A percentile compares a stretch with the other conserved stretches of the same genome.
These are phyloP conservation scores for Glaucidium brasilianum DNA, from an alignment of 2,113 vertebrate genomes.

Conservation along the genomic window DNA sequence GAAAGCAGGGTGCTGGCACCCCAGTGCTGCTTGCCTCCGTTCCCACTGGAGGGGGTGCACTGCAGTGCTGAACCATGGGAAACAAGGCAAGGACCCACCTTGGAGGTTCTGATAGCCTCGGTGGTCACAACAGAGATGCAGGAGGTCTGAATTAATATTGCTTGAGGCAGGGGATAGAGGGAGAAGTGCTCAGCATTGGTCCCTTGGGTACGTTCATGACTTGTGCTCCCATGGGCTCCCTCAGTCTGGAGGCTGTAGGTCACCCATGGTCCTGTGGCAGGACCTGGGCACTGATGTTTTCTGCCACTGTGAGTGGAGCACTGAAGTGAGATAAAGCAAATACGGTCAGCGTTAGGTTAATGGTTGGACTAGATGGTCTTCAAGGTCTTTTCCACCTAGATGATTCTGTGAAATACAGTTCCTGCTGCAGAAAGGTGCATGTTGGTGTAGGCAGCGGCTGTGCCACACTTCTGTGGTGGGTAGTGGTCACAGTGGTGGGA, in stretches of 20 bases:
- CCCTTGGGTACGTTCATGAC: not conserved
- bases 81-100: not conserved
- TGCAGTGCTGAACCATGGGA: not conserved
- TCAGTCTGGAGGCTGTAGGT: not conserved
- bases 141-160: not conserved
- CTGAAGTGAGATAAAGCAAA: not conserved
- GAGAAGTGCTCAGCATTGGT: not conserved
- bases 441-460: accelerated
- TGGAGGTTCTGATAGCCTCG: too few relatives aligned
- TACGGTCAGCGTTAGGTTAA: too few relatives aligned
- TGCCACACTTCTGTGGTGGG: accelerated
- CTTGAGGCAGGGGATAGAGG: accelerated
- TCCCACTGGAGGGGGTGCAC: not conserved
- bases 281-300: not conserved
- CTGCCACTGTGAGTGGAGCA: not conserved
- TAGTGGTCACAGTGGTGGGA: not conserved
- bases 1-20: not conserved
- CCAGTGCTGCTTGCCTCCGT: not conserved
- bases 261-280: not conserved
- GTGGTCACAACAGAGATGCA: not conserved
- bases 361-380: too few relatives aligned
- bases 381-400: too few relatives aligned
- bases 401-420: not conserved
- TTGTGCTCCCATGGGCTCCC: not conserved
- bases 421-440: not conserved